These are phyloP conservation scores for Ferrisia virgata DNA, from an alignment of 2,888 invertebrate genomes.

Conservation along the genomic window DNA sequence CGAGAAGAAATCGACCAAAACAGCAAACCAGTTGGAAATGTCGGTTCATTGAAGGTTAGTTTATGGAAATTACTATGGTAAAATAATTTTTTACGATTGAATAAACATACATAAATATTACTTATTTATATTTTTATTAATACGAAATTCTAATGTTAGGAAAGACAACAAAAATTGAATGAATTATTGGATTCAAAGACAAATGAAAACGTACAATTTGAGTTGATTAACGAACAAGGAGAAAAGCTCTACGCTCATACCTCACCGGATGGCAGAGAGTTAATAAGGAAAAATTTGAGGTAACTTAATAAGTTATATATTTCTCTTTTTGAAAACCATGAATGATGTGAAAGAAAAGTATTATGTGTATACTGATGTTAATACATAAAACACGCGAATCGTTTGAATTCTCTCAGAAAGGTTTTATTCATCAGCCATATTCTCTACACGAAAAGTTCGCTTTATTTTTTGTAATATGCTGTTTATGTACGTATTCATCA, in stretches of 20 bases:
- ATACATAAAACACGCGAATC: not conserved
- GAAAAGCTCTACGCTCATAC: conserved; percentile 91
- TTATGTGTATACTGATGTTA: not conserved
- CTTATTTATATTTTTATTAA: conserved; percentile 18
- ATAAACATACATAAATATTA: not conserved
- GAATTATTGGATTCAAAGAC: conserved; percentile 76
- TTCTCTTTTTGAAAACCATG: not conserved
- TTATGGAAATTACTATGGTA: not conserved
- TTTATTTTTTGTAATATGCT: conserved; percentile 32
- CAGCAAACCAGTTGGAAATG: conserved; percentile 81
- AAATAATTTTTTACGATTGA: not conserved
- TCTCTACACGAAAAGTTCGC: conserved; percentile 29
- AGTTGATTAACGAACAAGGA: conserved; percentile 79
- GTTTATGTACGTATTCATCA: conserved; percentile 41
- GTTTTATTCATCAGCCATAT: not conserved
- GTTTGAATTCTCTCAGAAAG: not conserved
- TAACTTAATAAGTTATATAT: conserved; percentile 45
- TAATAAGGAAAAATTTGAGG: conserved; percentile 79
- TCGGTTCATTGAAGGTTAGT: conserved; percentile 63
- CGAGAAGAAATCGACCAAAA: conserved; percentile 71
- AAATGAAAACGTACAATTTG: conserved; percentile 75
- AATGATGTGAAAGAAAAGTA: not conserved
- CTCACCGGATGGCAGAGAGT: conserved; percentile 90
- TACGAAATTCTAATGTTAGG: conserved; percentile 56
- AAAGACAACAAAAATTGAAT: conserved; percentile 74